These are phyloP conservation scores for Serranochromis macrocephalus DNA, from an alignment of 2,113 vertebrate genomes.

Conservation along the genomic window DNA sequence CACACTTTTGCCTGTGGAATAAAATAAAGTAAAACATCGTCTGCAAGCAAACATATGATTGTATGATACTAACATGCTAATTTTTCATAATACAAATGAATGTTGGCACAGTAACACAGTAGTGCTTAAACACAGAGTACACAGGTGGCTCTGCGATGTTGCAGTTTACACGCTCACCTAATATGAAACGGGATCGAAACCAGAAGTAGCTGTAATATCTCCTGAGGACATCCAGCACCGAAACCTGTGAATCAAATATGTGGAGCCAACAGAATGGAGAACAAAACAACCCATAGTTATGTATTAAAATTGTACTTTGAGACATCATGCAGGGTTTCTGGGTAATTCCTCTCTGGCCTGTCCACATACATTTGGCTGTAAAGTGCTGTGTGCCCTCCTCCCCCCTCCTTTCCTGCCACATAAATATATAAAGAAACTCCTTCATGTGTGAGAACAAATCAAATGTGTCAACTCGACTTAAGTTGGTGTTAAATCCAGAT, in stretches of 20 bases:
- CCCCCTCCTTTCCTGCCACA: background rate
- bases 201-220: background rate
- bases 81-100: background rate
- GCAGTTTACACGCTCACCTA: background rate
- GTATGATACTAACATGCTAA: background rate
- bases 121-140: background rate
- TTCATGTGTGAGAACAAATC: background rate
- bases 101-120: background rate
- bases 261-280: background rate
- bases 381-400: background rate
- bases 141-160: background rate
- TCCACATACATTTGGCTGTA: background rate
- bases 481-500: background rate
- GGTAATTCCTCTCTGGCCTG: background rate
- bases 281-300: background rate
- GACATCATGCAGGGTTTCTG: background rate
- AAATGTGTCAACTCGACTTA: background rate
- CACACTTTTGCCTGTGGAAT: background rate
- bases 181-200: background rate
- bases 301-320: background rate
- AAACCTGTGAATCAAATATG: background rate
- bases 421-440: background rate
- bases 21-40: background rate
- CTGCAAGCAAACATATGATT: background rate
- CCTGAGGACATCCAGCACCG: background rate